These are phyloP conservation scores for Nycteola revayana DNA, from an alignment of 2,888 invertebrate species.

Conservation along the genomic window DNA sequence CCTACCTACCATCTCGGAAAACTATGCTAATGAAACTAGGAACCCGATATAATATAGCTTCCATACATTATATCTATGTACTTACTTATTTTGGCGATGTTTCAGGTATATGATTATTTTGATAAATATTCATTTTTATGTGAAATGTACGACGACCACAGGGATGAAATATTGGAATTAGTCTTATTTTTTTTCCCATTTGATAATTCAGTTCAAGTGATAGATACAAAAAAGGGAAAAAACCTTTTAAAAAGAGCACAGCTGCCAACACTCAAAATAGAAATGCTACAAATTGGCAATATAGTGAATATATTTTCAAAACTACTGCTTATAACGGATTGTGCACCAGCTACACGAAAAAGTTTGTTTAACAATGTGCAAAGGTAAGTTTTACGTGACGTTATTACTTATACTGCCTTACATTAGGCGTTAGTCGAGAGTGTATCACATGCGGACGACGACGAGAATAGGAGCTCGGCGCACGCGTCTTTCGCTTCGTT, in stretches of 20 bases:
- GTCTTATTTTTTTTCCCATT: slow-evolving; percentile 87
- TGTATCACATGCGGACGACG: too few species aligned
- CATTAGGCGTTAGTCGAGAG: too few species aligned
- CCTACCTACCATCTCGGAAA: too few species aligned
- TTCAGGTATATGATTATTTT: slow-evolving; percentile 73
- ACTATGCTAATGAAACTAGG: too few species aligned
- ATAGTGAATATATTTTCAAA: slow-evolving; percentile 88
- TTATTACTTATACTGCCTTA: too few species aligned
- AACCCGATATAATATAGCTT: too few species aligned
- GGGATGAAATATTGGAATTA: slow-evolving; percentile 86
- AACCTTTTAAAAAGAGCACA: slow-evolving; percentile 84
- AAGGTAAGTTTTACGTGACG: slow-evolving; percentile 83
- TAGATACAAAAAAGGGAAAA: slow-evolving; percentile 82
- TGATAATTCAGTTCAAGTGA: slow-evolving; percentile 91
- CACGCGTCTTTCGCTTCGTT: too few species aligned
- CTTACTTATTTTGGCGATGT: too few species aligned
- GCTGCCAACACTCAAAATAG: slow-evolving; percentile 82
- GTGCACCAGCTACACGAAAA: slow-evolving; percentile 85
- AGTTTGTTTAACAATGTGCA: slow-evolving; percentile 83
- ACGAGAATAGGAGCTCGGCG: too few species aligned
- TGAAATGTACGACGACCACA: slow-evolving; percentile 93
- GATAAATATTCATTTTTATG: slow-evolving; percentile 85
- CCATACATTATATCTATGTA: too few species aligned
- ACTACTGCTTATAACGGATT: slow-evolving; percentile 85
- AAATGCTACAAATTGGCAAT: slow-evolving; percentile 89